Conservation (phyloP, 2,113 vertebrate species). For the Sebastes schlegelii region DNA sequence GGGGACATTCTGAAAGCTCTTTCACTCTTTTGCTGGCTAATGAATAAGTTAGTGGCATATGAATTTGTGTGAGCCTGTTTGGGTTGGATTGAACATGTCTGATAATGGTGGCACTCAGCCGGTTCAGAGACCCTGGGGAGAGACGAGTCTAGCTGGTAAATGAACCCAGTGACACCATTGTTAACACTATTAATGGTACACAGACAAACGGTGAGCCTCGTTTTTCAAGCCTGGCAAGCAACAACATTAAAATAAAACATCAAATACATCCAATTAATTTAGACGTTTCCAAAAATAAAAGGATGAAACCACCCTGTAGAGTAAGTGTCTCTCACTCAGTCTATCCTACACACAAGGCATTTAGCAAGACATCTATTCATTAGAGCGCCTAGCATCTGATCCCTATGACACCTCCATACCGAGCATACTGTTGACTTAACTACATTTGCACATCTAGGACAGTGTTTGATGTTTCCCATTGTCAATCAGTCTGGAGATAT, state of each 20-base stretch:
- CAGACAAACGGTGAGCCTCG: background rate
- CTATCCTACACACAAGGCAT: background rate
- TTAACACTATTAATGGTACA: background rate
- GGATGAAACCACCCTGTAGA: background rate
- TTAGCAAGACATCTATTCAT: background rate
- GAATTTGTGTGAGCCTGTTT: background rate
- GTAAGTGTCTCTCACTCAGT: background rate
- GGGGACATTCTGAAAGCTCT: background rate
- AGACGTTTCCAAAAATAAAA: background rate
- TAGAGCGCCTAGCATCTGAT: background rate
- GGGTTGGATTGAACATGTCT: background rate
- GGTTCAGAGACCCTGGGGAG: conserved; percentile 3
- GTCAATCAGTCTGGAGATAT: background rate
- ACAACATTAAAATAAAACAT: background rate
- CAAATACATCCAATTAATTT: background rate
- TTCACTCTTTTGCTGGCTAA: background rate
- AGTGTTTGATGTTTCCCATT: background rate
- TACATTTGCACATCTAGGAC: background rate
- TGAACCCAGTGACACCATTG: conserved; percentile 40
- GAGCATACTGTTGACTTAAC: background rate
- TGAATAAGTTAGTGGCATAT: conserved; percentile 3
- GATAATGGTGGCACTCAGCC: conserved; percentile 18
- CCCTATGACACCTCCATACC: background rate
- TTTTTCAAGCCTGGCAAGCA: background rate
- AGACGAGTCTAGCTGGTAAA: conserved; percentile 9